Conservation (phyloP, 2,888 invertebrate genomes). For the Cyaniris semiargus region DNA sequence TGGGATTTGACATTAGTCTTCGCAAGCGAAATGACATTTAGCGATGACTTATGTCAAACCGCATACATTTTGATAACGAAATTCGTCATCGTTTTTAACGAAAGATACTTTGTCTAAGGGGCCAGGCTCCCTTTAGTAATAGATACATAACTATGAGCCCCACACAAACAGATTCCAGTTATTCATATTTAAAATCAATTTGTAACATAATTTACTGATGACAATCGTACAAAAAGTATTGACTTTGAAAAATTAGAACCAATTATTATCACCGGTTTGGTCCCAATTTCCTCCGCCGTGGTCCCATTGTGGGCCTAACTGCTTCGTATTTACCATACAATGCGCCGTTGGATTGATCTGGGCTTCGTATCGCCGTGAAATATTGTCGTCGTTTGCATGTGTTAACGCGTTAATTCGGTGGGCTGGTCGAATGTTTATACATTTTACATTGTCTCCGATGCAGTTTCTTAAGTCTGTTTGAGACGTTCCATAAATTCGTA, state of each 20-base stretch:
- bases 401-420: conserved; percentile 49
- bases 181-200: conserved; percentile 26
- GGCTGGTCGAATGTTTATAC: conserved; percentile 38
- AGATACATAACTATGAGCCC: conserved; percentile 6
- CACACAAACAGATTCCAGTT: not conserved
- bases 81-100: too few species aligned
- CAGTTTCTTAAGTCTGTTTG: not conserved
- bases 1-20: too few species aligned
- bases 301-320: conserved; percentile 46
- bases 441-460: conserved; percentile 10
- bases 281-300: conserved; percentile 48
- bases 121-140: not conserved
- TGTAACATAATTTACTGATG: conserved; percentile 27
- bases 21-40: too few species aligned
- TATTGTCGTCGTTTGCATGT: conserved; percentile 47
- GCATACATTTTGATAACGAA: too few species aligned
- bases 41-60: too few species aligned
- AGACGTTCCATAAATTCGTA: not conserved
- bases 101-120: too few species aligned
- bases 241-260: conserved; percentile 46
- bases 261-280: conserved; percentile 45
- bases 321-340: conserved; percentile 52
- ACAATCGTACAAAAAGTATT: conserved; percentile 43
- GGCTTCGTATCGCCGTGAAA: conserved; percentile 43
- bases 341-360: conserved; percentile 49